These are phyloP conservation scores for Papilio demoleus DNA, from an alignment of 2,888 invertebrate genomes.

Conservation along the genomic window DNA sequence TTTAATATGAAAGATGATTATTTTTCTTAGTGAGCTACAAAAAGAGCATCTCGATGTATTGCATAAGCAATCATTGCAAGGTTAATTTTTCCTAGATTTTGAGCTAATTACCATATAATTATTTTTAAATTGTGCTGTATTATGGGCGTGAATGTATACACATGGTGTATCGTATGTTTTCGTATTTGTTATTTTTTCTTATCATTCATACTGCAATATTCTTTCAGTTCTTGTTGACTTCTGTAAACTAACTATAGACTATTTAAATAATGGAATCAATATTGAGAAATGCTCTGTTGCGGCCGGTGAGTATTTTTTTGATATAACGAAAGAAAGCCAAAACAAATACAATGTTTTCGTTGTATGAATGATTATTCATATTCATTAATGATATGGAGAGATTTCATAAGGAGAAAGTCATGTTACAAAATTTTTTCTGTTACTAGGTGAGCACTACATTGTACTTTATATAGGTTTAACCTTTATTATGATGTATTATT, in stretches of 20 bases:
- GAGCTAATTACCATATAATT: neutral
- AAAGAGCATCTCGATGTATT: conserved; percentile 71
- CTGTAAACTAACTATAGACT: conserved; percentile 87
- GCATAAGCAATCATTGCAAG: conserved; percentile 69
- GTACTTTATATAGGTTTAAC: too few species aligned
- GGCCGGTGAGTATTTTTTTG: conserved; percentile 80
- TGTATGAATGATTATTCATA: too few species aligned
- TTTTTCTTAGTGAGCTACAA: conserved; percentile 76
- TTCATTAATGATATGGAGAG: too few species aligned
- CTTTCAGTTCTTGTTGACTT: conserved; percentile 87
- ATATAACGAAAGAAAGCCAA: too few species aligned
- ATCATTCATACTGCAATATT: conserved; percentile 34
- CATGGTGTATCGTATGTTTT: neutral
- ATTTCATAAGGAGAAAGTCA: too few species aligned
- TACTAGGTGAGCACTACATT: too few species aligned
- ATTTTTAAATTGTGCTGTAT: neutral
- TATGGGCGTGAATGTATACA: neutral
- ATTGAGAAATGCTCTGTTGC: conserved; percentile 84
- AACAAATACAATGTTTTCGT: too few species aligned
- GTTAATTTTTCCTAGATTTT: conserved; percentile 48
- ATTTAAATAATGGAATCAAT: conserved; percentile 86
- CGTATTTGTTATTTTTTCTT: neutral
- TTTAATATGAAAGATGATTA: conserved; percentile 65
- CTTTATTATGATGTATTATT: too few species aligned
- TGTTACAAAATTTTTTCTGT: too few species aligned